Conservation (phyloP, 2,113 vertebrate genomes). For the Trogon surrucura region DNA sequence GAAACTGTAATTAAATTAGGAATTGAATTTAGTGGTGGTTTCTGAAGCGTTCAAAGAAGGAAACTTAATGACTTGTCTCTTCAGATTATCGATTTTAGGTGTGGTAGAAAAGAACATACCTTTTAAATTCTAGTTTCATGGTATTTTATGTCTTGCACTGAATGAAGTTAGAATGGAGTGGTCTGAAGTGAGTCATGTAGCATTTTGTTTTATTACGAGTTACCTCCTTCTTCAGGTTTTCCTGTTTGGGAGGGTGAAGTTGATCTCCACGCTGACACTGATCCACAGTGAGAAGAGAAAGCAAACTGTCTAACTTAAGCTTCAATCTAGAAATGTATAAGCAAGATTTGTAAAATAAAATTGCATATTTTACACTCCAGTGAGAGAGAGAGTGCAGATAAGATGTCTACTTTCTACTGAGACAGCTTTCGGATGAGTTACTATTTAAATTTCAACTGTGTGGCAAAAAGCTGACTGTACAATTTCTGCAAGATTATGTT, state of each 20-base stretch:
- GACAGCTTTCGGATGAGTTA: neutral
- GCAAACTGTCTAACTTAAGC: neutral
- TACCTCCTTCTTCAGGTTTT: neutral
- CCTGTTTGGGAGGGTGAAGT: neutral
- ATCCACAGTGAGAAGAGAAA: neutral
- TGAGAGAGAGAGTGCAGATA: no score
- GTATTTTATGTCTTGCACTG: neutral
- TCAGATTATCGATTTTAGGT: neutral
- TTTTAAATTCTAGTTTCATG: neutral
- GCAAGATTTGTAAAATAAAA: neutral
- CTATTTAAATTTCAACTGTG: neutral
- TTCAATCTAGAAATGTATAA: neutral
- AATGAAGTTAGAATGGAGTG: neutral
- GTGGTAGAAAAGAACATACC: neutral
- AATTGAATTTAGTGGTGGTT: neutral
- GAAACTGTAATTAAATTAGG: neutral
- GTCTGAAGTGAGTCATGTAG: neutral
- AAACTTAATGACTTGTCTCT: neutral
- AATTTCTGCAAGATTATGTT: neutral
- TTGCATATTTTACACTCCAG: rapidly evolving
- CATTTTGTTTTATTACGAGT: neutral
- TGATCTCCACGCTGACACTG: neutral
- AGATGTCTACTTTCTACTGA: neutral
- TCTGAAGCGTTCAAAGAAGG: constrained; percentile 5
- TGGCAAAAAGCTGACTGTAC: neutral